Evolutionary conservation across 2,113 vertebrate species (phyloP).

Genomic region (Otocyon megalotis): DNA sequence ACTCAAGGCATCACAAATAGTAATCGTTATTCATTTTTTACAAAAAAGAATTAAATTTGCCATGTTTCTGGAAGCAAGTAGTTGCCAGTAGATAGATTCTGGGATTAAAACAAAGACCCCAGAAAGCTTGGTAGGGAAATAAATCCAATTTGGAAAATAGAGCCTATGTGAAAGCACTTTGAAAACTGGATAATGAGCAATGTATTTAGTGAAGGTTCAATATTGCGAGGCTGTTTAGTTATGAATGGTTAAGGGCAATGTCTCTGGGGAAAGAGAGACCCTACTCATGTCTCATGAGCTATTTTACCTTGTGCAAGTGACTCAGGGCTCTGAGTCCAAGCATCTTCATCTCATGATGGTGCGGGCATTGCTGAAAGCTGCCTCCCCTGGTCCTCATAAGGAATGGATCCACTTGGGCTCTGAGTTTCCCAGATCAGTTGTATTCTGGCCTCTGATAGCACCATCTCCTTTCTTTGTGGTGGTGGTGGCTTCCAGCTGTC

Average conservation of each 20-base stretch:
- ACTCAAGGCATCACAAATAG: conserved; percentile 35
- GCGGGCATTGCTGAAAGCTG: fast-evolving
- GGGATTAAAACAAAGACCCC: conserved; percentile 7
- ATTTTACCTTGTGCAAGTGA: too few species aligned
- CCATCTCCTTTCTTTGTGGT: conserved; percentile 49
- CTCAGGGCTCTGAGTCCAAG: background rate
- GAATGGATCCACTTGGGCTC: fast-evolving
- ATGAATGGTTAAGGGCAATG: background rate
- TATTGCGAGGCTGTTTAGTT: background rate
- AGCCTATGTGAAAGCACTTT: background rate
- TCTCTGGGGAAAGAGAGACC: background rate
- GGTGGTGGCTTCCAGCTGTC: background rate
- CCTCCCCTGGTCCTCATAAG: fast-evolving
- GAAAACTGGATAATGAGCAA: background rate
- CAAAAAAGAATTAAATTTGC: conserved; percentile 6
- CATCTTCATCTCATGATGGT: background rate
- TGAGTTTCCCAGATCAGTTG: fast-evolving
- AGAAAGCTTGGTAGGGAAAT: background rate
- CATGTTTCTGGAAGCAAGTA: background rate
- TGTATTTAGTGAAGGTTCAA: background rate
- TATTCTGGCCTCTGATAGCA: background rate
- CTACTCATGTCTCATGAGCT: fast-evolving
- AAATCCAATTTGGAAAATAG: background rate
- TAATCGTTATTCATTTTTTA: background rate
- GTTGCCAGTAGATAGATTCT: background rate